These are phyloP conservation scores for Esox lucius DNA, from an alignment of 2,797 vertebrate species.

Conservation along the genomic window DNA sequence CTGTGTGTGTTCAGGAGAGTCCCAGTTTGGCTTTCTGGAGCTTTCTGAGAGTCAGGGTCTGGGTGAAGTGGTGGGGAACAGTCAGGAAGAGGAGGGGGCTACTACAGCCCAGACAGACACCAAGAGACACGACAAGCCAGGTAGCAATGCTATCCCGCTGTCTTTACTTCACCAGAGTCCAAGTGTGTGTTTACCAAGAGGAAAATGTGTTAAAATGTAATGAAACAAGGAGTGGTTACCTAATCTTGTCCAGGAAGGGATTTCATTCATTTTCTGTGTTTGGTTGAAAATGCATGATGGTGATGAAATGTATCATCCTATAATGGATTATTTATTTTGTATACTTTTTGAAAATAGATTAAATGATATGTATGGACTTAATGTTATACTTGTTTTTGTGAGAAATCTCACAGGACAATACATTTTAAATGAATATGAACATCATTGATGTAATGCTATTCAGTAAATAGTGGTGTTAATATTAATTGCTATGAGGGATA, in stretches of 20 bases:
- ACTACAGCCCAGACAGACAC: constrained; percentile 32
- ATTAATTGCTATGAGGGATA: too few species aligned
- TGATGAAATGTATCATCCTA: too few species aligned
- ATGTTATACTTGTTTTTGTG: too few species aligned
- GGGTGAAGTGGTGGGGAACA: constrained; percentile 52
- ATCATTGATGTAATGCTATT: too few species aligned
- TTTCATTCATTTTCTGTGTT: too few species aligned
- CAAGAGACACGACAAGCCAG: constrained; percentile 36
- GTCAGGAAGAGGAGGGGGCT: constrained; percentile 38
- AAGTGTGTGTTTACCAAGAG: background rate
- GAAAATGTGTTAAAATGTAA: background rate
- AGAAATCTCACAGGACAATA: too few species aligned
- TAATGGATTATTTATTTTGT: too few species aligned
- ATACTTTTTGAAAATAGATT: too few species aligned
- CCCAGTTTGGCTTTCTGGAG: constrained; percentile 85
- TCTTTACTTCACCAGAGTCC: background rate
- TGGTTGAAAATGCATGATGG: too few species aligned
- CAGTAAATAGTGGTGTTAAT: too few species aligned
- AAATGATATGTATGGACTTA: too few species aligned
- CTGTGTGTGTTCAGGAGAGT: constrained; percentile 73
- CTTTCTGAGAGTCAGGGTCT: constrained; percentile 90
- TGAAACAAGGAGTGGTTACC: background rate
- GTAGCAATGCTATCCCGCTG: constrained; percentile 30
- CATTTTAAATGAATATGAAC: too few species aligned
- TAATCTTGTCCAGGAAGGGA: background rate